Evolutionary conservation across 2,113 vertebrate species (phyloP).

Genomic region (Prinia subflava): DNA sequence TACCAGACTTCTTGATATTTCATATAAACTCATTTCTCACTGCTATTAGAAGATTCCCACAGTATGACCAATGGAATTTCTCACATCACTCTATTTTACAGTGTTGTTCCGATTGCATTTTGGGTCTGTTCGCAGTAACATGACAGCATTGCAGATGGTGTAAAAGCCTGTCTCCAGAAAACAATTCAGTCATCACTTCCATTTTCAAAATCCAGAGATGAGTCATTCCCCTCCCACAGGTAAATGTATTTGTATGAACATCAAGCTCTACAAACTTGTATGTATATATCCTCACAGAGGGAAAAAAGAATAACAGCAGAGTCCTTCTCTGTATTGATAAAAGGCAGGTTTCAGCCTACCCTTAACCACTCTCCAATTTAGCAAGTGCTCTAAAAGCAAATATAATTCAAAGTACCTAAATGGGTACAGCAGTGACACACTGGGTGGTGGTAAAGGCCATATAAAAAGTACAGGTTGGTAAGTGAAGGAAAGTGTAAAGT

Average conservation of each 20-base stretch:
- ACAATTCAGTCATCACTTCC: conserved; percentile 49
- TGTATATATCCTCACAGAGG: background rate
- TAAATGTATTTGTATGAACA: conserved; percentile 26
- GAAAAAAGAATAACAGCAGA: background rate
- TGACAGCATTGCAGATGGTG: conserved; percentile 52
- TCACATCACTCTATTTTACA: background rate
- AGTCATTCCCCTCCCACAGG: conserved; percentile 49
- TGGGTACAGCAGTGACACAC: background rate
- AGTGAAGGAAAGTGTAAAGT: background rate
- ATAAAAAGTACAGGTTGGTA: background rate
- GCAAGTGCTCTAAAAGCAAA: background rate
- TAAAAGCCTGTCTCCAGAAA: conserved; percentile 34
- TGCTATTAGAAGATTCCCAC: background rate
- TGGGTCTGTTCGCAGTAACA: conserved; percentile 25
- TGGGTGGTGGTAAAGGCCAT: background rate
- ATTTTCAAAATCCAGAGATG: conserved; percentile 51
- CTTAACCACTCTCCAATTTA: background rate
- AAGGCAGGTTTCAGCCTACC: background rate
- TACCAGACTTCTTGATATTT: background rate
- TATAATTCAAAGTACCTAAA: background rate
- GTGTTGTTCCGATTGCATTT: background rate
- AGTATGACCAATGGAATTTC: background rate
- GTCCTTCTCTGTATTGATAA: background rate
- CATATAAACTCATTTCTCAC: background rate
- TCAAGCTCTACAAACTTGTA: background rate